Percentiles rank a stretch among this genome's conserved stretches.
phyloP scores from a whole-genome alignment of 2,113 vertebrate species.

The Calidris pygmaea region DNA sequence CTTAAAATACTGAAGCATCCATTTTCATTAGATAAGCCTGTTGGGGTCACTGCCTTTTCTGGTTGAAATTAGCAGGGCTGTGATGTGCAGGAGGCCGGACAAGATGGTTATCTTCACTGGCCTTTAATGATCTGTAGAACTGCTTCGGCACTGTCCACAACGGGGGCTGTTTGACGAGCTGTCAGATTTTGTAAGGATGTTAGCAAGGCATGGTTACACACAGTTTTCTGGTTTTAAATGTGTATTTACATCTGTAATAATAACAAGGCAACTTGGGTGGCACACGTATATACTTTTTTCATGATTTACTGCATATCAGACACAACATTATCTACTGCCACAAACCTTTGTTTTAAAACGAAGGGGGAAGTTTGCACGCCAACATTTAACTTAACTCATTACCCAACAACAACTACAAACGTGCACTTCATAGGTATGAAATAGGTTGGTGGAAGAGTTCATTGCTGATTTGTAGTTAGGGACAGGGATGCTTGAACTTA shows the following conservation, averaged over 20 bases:
- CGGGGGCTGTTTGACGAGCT: background rate
- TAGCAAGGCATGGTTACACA: background rate
- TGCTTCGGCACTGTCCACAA: background rate
- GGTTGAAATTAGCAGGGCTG: constrained; percentile 1
- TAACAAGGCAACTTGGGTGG: background rate
- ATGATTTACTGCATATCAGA: background rate
- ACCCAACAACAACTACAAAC: background rate
- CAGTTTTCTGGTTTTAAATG: background rate
- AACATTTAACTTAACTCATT: background rate
- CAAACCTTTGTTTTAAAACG: background rate
- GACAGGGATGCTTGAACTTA: background rate
- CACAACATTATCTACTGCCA: background rate
- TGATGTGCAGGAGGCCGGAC: background rate
- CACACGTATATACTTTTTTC: background rate
- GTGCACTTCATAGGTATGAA: background rate
- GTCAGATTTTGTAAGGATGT: background rate
- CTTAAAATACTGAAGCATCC: background rate
- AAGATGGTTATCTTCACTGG: background rate
- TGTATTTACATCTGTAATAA: background rate
- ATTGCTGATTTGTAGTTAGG: background rate
- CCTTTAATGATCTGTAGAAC: background rate
- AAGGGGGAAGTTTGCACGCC: background rate
- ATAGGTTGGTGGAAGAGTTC: background rate
- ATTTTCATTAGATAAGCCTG: background rate
- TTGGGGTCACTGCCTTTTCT: background rate